Percentiles rank a stretch among this genome's conserved stretches.
Conservation (phyloP, 2,113 vertebrate genomes). For the Phalacrocorax pelagicus region DNA sequence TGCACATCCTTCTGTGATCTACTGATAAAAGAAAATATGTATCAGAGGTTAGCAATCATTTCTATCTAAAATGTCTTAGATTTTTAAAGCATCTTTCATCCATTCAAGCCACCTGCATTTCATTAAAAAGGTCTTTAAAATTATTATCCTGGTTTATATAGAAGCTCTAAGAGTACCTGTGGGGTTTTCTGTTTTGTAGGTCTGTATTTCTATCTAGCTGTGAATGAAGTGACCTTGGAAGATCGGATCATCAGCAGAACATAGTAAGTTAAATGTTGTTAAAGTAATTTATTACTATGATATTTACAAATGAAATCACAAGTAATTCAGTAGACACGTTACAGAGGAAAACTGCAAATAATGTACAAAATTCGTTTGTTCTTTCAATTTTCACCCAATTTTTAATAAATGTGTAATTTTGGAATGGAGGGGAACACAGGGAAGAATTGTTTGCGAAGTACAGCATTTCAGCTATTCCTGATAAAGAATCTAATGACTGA, state of each 20-base stretch:
- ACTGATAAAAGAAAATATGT: neutral
- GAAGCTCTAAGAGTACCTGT: neutral
- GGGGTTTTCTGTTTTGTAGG: neutral
- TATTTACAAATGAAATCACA: neutral
- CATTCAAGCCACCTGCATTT: neutral
- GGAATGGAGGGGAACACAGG: neutral
- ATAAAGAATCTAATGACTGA: neutral
- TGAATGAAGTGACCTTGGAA: neutral
- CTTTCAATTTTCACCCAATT: neutral
- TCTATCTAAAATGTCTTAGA: neutral
- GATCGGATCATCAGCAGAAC: neutral
- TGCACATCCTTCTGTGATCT: neutral
- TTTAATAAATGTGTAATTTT: neutral
- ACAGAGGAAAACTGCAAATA: neutral
- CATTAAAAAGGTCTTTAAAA: neutral
- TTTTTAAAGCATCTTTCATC: neutral
- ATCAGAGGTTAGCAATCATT: neutral
- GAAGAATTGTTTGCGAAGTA: neutral
- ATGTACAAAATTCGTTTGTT: rapidly evolving
- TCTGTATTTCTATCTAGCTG: neutral
- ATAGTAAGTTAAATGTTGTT: neutral
- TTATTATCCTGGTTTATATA: neutral
- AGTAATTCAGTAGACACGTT: neutral
- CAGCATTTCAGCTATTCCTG: neutral
- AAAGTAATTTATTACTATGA: neutral